Percentiles rank a stretch among this genome's conserved stretches.
phyloP scores from a whole-genome alignment of 2,888 invertebrate genomes.

The Globia sparganii region DNA sequence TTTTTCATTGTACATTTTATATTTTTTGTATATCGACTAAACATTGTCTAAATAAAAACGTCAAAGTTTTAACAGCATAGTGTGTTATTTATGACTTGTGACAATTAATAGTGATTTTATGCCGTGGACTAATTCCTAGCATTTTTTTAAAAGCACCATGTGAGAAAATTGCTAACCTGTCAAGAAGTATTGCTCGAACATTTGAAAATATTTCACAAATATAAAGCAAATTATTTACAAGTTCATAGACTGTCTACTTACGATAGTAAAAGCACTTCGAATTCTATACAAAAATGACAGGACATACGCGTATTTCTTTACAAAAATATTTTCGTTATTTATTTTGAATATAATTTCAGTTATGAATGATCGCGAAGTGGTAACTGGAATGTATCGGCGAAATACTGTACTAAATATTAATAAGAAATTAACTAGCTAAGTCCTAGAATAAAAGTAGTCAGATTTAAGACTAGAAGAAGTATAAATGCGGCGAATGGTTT shows the following conservation, averaged over 20 bases:
- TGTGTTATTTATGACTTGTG: conserved; percentile 27
- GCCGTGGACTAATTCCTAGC: neutral
- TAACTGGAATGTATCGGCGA: conserved; percentile 48
- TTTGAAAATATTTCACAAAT: neutral
- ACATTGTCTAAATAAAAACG: conserved; percentile 37
- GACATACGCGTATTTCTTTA: neutral
- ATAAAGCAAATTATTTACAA: conserved; percentile 3
- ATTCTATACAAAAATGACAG: neutral
- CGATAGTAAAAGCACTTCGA: conserved; percentile 17
- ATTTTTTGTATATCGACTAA: conserved; percentile 40
- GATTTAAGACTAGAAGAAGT: conserved; percentile 50
- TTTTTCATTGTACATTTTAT: conserved; percentile 50
- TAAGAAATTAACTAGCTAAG: conserved; percentile 1
- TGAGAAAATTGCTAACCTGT: conserved; percentile 11
- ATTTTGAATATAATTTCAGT: neutral
- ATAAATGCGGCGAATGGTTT: conserved; percentile 34
- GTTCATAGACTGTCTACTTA: neutral
- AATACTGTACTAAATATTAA: conserved; percentile 10
- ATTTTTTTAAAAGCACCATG: conserved; percentile 44
- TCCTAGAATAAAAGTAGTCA: conserved; percentile 18
- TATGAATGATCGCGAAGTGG: conserved; percentile 23
- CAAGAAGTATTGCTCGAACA: neutral
- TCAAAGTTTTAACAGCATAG: conserved; percentile 16
- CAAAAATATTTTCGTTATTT: neutral
- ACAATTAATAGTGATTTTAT: neutral